phyloP scores from a whole-genome alignment of 1,140 invertebrate species.

The Acromyrmex heyeri region DNA sequence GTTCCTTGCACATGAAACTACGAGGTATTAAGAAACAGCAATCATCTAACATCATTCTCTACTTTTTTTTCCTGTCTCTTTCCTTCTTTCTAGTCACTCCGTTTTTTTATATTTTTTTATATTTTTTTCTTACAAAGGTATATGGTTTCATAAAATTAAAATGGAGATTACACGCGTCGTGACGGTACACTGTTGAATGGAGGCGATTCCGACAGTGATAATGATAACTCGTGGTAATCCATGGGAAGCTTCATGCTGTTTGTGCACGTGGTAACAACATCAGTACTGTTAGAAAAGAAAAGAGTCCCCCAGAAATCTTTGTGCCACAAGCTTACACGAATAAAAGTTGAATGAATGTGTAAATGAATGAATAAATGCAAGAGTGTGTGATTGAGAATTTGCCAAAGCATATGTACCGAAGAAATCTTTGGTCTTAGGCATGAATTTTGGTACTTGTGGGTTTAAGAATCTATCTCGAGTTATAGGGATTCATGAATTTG shows the following conservation, averaged over 20 bases:
- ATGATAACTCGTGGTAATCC: conserved; percentile 9
- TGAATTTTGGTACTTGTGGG: background rate
- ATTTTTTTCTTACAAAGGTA: conserved; percentile 43
- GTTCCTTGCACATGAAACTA: conserved; percentile 86
- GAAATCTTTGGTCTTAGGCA: background rate
- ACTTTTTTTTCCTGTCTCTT: conserved; percentile 57
- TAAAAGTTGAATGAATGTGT: conserved; percentile 13
- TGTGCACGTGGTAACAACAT: conserved; percentile 25
- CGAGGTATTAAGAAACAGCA: conserved; percentile 85
- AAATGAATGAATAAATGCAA: background rate
- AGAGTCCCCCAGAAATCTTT: background rate
- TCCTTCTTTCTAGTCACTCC: conserved; percentile 58
- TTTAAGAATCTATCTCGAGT: background rate
- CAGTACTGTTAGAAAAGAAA: conserved; percentile 18
- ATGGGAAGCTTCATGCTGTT: background rate
- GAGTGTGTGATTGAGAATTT: conserved; percentile 13
- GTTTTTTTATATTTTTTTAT: conserved; percentile 10
- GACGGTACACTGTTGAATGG: background rate
- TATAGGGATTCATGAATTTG: background rate
- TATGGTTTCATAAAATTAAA: conserved; percentile 37
- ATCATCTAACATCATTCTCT: conserved; percentile 84
- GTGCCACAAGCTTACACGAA: background rate
- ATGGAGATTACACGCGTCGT: conserved; percentile 15
- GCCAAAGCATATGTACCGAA: background rate
- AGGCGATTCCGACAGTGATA: conserved; percentile 1